These are phyloP conservation scores for Hyles lineata DNA, from an alignment of 2,888 invertebrate genomes.

Conservation along the genomic window DNA sequence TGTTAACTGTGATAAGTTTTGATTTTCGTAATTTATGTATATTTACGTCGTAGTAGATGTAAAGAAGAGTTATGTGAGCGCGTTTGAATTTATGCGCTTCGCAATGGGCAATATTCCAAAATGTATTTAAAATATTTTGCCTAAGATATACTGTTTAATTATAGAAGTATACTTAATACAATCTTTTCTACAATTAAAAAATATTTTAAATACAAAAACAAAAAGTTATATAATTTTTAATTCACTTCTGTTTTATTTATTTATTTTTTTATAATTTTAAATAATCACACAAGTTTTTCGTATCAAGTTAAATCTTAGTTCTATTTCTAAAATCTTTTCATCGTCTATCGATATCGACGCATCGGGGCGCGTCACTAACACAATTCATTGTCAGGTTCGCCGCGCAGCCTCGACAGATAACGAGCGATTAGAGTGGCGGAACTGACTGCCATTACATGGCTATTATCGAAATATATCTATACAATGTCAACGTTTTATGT, in stretches of 20 bases:
- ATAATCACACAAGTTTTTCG: no score
- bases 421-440: constrained; percentile 74
- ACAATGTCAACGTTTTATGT: constrained; percentile 25
- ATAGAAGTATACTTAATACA: neutral
- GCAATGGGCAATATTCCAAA: constrained; percentile 17
- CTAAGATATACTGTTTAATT: neutral
- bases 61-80: neutral
- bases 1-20: neutral
- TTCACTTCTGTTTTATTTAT: no score
- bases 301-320: no score
- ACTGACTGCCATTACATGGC: constrained; percentile 64
- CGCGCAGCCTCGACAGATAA: constrained; percentile 70
- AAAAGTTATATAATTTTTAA: no score
- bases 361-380: constrained; percentile 58
- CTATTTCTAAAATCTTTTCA: neutral
- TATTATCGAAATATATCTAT: constrained; percentile 70
- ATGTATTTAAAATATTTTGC: neutral
- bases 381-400: constrained; percentile 84
- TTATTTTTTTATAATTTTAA: no score
- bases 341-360: constrained; percentile 48
- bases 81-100: constrained; percentile 9
- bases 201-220: neutral
- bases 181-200: neutral
- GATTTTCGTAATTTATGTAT: neutral
- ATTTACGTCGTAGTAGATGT: neutral